Conservation (phyloP, 2,113 vertebrate genomes). For the Rhea americana region DNA sequence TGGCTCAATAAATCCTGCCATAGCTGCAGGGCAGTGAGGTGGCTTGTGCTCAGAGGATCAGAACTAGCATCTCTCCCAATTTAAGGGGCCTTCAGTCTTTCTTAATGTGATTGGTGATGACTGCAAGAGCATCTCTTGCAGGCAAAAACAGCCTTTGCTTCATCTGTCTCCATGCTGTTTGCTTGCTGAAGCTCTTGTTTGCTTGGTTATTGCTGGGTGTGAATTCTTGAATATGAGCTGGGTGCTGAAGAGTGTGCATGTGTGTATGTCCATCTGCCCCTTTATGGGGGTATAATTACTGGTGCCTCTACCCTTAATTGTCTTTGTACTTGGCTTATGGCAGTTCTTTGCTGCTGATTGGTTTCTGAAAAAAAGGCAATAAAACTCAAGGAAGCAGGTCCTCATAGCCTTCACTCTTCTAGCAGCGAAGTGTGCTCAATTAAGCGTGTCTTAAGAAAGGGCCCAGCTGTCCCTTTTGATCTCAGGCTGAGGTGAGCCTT, state of each 20-base stretch:
- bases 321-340: not conserved
- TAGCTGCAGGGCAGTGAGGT: not conserved
- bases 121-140: not conserved
- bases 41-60: not conserved
- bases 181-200: not conserved
- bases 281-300: not conserved
- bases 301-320: not conserved
- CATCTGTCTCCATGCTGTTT: not conserved
- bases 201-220: not conserved
- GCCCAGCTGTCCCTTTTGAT: not conserved
- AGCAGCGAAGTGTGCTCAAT: not conserved
- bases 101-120: not conserved
- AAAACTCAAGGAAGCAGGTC: not conserved
- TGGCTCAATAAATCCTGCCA: not conserved
- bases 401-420: not conserved
- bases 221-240: too few species aligned
- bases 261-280: not conserved
- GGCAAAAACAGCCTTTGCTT: not conserved
- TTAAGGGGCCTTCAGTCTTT: not conserved
- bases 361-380: not conserved
- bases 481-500: not conserved
- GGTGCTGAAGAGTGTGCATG: not conserved
- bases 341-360: not conserved
- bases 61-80: not conserved
- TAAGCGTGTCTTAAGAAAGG: not conserved